phyloP scores from a whole-genome alignment of 2,113 vertebrate genomes.

The Lepisosteus osseus region DNA sequence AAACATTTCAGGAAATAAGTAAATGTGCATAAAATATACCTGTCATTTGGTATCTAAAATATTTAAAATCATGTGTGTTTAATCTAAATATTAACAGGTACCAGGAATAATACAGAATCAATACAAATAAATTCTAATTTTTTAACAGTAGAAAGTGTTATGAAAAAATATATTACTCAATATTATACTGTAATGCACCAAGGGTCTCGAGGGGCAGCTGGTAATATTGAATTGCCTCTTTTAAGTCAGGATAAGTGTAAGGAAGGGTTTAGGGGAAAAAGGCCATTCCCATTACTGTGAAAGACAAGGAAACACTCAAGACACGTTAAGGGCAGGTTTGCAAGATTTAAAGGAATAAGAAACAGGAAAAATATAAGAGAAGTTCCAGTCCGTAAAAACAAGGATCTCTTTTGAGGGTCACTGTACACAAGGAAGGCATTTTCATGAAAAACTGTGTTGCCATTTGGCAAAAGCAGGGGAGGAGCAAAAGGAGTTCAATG shows the following conservation, averaged over 20 bases:
- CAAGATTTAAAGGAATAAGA: conserved; percentile 44
- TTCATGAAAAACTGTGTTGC: conserved; percentile 20
- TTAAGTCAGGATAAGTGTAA: background rate
- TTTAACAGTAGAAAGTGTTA: no score
- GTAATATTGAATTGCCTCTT: background rate
- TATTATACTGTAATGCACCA: no score
- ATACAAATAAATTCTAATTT: no score
- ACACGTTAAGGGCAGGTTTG: conserved; percentile 31
- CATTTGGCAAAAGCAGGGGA: conserved; percentile 23
- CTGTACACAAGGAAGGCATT: conserved; percentile 9
- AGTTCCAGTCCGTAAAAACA: conserved; percentile 36
- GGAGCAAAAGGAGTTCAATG: conserved; percentile 17
- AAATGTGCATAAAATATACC: no score
- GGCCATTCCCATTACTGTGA: background rate
- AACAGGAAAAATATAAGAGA: background rate
- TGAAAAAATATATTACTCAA: no score
- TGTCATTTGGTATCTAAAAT: no score
- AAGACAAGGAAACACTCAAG: conserved; percentile 33
- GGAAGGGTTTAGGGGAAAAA: background rate
- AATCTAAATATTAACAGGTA: no score
- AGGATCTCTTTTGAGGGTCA: background rate
- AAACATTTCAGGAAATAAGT: no score
- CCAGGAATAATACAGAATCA: no score
- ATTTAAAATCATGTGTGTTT: no score
- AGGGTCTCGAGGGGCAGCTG: background rate